These are phyloP conservation scores for Polypterus senegalus DNA, from an alignment of 2,113 vertebrate genomes.

Conservation along the genomic window DNA sequence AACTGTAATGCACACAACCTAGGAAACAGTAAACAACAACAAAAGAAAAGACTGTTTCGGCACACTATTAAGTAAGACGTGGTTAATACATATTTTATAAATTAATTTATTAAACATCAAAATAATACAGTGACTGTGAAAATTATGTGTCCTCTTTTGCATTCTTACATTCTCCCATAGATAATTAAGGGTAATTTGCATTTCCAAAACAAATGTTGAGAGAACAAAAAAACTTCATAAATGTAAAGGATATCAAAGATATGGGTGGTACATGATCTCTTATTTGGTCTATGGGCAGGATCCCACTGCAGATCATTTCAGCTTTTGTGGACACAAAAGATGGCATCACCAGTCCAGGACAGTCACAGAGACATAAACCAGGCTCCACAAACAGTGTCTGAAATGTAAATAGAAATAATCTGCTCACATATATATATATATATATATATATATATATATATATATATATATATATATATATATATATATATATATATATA, in stretches of 20 bases:
- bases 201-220: conserved; percentile 47
- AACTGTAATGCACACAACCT: conserved; percentile 21
- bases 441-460: too few relatives aligned
- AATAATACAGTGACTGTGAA: too few relatives aligned
- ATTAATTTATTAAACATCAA: too few relatives aligned
- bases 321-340: conserved; percentile 93
- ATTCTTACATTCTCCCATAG: too few relatives aligned
- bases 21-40: not conserved
- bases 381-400: conserved; percentile 89
- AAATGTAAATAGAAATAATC: conserved; percentile 6
- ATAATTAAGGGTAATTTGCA: too few relatives aligned
- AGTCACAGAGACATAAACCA: conserved; percentile 84
- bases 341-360: conserved; percentile 92
- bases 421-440: too few relatives aligned
- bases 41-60: not conserved
- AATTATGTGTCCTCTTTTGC: too few relatives aligned
- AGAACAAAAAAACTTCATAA: conserved; percentile 49
- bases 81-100: too few relatives aligned
- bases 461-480: too few relatives aligned
- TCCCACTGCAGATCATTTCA: conserved; percentile 90
- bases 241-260: conserved; percentile 79
- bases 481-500: too few relatives aligned
- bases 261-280: conserved; percentile 79
- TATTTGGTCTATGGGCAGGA: conserved; percentile 93
- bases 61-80: too few relatives aligned